These are phyloP conservation scores for Neoarius graeffei DNA, from an alignment of 2,113 vertebrate genomes.

Conservation along the genomic window DNA sequence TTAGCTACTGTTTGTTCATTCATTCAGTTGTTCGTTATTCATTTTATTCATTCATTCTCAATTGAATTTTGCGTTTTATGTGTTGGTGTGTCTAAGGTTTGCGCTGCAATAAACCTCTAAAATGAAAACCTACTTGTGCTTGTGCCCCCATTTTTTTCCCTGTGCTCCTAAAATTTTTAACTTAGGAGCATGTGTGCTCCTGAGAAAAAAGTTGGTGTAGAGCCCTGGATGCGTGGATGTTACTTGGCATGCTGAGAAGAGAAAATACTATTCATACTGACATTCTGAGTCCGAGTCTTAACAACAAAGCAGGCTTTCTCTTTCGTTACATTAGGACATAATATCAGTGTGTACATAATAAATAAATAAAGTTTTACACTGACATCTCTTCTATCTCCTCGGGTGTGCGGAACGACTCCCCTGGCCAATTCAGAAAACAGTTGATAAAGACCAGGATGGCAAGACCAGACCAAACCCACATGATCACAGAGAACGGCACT, in stretches of 20 bases:
- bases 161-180: no score
- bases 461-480: conserved; percentile 83
- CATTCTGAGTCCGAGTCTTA: not conserved
- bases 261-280: not conserved
- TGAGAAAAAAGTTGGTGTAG: no score
- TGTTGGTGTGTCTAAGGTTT: no score
- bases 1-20: no score
- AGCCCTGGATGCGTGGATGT: not conserved
- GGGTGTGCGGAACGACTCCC: conserved; percentile 78
- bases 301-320: not conserved
- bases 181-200: no score
- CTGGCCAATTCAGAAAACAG: conserved; percentile 88
- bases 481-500: conserved; percentile 78
- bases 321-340: not conserved
- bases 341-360: not conserved
- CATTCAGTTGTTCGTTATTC: no score
- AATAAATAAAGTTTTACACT: conserved; percentile 42
- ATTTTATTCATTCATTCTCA: no score
- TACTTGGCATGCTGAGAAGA: not conserved
- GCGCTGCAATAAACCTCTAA: no score
- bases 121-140: no score
- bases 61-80: no score
- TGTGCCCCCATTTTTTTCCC: no score
- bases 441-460: conserved; percentile 82
- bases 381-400: conserved; percentile 83